Percentiles rank a stretch among this genome's conserved stretches.
Conservation (phyloP, 2,113 vertebrate genomes). For the Anthoscopus minutus region DNA sequence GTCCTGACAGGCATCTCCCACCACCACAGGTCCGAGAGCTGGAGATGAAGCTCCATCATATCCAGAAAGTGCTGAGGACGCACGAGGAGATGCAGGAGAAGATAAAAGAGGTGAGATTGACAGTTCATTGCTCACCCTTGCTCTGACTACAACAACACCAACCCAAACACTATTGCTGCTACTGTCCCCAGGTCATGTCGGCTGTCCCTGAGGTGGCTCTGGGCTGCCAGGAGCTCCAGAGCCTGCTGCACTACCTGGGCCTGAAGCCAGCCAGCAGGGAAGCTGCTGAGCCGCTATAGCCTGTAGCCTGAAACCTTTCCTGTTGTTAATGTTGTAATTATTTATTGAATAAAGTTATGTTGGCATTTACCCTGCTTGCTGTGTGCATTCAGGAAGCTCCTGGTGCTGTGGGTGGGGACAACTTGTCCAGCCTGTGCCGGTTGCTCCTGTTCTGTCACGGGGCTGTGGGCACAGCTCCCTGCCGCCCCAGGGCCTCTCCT, state of each 20-base stretch:
- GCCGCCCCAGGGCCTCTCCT: not conserved
- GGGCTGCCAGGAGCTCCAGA: conserved; percentile 39
- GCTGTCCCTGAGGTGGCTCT: not conserved
- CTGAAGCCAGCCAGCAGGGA: not conserved
- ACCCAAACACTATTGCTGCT: not conserved
- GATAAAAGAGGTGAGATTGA: conserved; percentile 34
- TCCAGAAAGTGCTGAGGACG: not conserved
- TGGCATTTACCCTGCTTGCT: not conserved
- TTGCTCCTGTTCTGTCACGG: not conserved
- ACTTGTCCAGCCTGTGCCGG: not conserved
- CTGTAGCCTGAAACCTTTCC: not conserved
- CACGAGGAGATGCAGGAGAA: not conserved
- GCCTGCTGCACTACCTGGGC: conserved; percentile 24
- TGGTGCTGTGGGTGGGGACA: not conserved
- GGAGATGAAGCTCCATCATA: not conserved
- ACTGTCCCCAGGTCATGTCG: not conserved
- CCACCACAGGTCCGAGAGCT: not conserved
- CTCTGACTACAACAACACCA: not conserved
- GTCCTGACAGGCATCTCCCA: not conserved
- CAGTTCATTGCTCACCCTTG: not conserved
- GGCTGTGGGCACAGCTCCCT: not conserved
- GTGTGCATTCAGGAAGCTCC: not conserved
- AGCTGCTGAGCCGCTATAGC: not conserved
- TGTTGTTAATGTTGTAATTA: not conserved
- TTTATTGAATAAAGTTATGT: conserved; percentile 33